Evolutionary conservation across 2,797 vertebrate genomes (phyloP).

Genomic region (Chloroceryle amazona): DNA sequence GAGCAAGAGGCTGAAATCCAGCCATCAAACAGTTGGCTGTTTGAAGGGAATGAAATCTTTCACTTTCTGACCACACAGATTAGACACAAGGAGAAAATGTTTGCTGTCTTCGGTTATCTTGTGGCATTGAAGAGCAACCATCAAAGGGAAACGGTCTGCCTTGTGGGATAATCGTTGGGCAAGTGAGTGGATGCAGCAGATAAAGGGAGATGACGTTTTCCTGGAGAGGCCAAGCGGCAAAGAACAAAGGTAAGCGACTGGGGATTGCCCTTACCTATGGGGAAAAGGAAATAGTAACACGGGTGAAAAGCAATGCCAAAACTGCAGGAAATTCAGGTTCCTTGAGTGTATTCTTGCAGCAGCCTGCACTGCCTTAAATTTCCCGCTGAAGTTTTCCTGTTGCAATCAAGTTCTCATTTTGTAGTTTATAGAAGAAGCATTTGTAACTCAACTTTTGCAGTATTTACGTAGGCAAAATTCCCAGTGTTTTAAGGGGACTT

Average conservation of each 20-base stretch:
- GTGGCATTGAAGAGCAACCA: conserved; percentile 4
- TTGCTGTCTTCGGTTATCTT: conserved; percentile 9
- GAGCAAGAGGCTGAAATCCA: neutral
- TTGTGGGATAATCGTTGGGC: neutral
- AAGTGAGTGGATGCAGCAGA: conserved; percentile 24
- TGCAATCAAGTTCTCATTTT: neutral
- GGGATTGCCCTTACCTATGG: neutral
- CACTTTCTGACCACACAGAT: conserved; percentile 48
- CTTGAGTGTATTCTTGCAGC: neutral
- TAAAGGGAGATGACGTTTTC: neutral
- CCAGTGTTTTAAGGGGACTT: conserved; percentile 30
- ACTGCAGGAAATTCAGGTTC: neutral
- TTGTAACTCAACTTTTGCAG: neutral
- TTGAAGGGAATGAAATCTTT: conserved; percentile 33
- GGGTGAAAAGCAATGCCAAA: neutral
- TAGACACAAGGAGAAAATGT: neutral
- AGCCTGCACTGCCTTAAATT: neutral
- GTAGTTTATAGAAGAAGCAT: neutral
- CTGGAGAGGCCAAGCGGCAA: neutral
- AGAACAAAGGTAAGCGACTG: neutral
- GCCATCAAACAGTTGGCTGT: neutral
- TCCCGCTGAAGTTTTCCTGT: neutral
- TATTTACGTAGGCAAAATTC: conserved; percentile 26
- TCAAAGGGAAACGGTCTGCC: conserved; percentile 33
- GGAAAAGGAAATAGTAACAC: neutral